Evolutionary conservation across 2,888 invertebrate species (phyloP).

Genomic region (Philonicus albiceps): DNA sequence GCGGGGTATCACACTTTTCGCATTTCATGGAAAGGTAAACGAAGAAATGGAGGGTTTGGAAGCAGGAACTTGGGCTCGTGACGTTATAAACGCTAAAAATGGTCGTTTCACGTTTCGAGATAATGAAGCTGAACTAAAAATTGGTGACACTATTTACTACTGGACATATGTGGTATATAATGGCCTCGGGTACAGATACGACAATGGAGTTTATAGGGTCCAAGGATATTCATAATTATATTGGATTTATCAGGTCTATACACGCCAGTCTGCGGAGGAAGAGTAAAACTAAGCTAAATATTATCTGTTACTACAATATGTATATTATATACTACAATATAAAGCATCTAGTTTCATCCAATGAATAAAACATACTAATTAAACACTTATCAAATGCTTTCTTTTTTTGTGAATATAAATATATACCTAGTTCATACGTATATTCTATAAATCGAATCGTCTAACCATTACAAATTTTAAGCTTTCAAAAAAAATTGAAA

Average conservation of each 20-base stretch:
- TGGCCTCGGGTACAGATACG: conserved; percentile 73
- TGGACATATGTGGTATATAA: conserved; percentile 79
- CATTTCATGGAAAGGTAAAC: conserved; percentile 79
- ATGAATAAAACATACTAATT: no score
- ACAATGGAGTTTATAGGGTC: conserved; percentile 61
- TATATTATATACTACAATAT: no score
- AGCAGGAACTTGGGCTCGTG: conserved; percentile 71
- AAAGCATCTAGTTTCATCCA: no score
- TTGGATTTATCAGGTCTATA: background rate
- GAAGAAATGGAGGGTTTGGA: conserved; percentile 75
- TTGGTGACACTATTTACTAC: conserved; percentile 75
- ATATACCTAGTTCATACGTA: no score
- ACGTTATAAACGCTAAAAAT: conserved; percentile 69
- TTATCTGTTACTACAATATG: no score
- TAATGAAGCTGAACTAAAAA: conserved; percentile 66
- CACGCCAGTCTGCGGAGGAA: no score
- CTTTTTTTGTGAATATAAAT: no score
- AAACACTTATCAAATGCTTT: no score
- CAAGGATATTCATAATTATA: background rate
- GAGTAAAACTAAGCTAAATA: no score
- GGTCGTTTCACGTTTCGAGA: conserved; percentile 76
- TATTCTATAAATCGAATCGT: no score
- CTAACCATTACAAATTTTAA: no score
- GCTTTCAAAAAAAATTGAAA: no score
- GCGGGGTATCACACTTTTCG: conserved; percentile 74